Evolutionary conservation across 2,113 vertebrate genomes (phyloP).

Genomic region (Aspiorhynchus laticeps): DNA sequence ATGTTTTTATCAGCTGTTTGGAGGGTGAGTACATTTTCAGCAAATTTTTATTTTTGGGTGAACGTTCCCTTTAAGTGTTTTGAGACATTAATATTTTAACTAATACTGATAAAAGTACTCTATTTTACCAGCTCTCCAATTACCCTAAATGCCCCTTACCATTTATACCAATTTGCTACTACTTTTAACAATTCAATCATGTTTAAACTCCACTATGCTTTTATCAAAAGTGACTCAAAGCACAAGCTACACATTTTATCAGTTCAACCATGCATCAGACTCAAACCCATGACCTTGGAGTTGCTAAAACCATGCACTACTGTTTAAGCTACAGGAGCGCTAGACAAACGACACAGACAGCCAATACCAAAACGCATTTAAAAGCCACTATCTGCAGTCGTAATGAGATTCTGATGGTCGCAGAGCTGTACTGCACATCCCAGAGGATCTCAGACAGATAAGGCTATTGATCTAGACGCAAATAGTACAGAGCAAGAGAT

Average conservation of each 20-base stretch:
- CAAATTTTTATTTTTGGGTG: neutral
- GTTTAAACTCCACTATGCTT: neutral
- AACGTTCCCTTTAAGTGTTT: neutral
- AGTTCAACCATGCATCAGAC: neutral
- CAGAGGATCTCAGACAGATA: conserved; percentile 45
- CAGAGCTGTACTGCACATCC: conserved; percentile 21
- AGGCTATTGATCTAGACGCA: conserved; percentile 30
- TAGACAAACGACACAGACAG: neutral
- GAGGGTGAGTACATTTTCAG: neutral
- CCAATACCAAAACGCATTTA: neutral
- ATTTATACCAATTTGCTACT: neutral
- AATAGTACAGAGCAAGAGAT: neutral
- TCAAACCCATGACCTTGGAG: conserved; percentile 10
- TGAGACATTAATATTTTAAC: neutral
- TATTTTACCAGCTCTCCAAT: neutral
- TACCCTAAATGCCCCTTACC: neutral
- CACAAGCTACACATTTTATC: neutral
- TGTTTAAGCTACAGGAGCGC: neutral
- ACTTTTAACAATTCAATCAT: neutral
- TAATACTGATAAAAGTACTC: neutral
- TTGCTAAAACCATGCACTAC: neutral
- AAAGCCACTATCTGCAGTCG: neutral
- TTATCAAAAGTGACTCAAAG: neutral
- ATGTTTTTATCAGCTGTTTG: no score
- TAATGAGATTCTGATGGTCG: conserved; percentile 11